Conservation (phyloP, 2,888 invertebrate genomes). For the Pseudoips prasinana region DNA sequence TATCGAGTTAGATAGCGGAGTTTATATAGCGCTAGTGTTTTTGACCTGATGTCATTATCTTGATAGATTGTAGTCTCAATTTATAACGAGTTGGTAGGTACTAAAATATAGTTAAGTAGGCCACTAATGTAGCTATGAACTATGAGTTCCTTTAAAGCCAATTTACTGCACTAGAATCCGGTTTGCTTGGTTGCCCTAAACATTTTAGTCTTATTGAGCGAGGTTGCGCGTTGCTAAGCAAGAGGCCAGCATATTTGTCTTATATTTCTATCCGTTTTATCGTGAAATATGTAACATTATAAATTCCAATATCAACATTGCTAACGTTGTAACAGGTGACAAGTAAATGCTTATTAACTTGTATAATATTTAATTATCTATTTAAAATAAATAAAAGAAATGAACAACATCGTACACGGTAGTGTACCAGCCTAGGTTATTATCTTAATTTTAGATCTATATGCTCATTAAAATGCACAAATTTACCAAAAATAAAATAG, state of each 20-base stretch:
- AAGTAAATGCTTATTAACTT: too few species aligned
- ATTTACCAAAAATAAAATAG: too few species aligned
- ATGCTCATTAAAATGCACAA: too few species aligned
- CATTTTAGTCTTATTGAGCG: conserved; percentile 58
- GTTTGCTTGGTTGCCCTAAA: conserved; percentile 61
- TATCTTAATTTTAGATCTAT: too few species aligned
- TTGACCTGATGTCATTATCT: conserved; percentile 54
- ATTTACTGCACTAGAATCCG: conserved; percentile 69
- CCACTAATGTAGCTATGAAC: conserved; percentile 50
- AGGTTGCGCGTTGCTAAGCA: conserved; percentile 49
- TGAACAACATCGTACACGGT: too few species aligned
- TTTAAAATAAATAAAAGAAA: too few species aligned
- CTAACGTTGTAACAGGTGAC: conserved; percentile 6
- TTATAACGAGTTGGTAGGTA: conserved; percentile 37
- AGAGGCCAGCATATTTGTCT: conserved; percentile 15
- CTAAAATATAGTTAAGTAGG: conserved; percentile 49
- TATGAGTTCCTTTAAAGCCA: conserved; percentile 59
- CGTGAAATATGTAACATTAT: too few species aligned
- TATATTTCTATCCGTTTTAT: neutral
- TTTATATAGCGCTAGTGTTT: conserved; percentile 42
- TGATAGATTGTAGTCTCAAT: conserved; percentile 50
- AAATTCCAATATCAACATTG: too few species aligned
- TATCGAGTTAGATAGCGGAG: conserved; percentile 39
- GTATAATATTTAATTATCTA: too few species aligned
- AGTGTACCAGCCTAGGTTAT: too few species aligned